phyloP scores from a whole-genome alignment of 2,113 vertebrate genomes.

The Cebidichthys violaceus region DNA sequence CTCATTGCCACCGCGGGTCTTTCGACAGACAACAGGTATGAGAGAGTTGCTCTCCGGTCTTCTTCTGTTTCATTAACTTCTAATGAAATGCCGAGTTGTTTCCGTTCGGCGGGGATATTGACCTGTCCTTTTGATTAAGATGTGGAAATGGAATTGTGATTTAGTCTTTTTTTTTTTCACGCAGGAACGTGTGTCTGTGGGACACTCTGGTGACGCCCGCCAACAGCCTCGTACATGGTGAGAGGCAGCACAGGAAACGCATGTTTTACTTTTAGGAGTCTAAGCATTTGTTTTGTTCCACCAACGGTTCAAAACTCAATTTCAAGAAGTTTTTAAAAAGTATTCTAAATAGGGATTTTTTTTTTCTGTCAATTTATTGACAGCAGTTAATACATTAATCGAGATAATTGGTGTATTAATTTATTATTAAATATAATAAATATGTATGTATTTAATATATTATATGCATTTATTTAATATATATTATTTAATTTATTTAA shows the following conservation, averaged over 20 bases:
- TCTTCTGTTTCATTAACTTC: not conserved
- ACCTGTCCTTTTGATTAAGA: constrained; percentile 10
- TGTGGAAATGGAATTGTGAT: not conserved
- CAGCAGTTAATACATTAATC: not conserved
- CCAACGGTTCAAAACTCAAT: not conserved
- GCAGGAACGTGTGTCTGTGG: constrained; percentile 97
- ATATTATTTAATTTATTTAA: not conserved
- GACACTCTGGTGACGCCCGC: constrained; percentile 93
- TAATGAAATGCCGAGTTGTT: constrained; percentile 5
- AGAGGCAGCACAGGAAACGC: constrained; percentile 63
- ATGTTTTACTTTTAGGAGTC: not conserved
- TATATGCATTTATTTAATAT: not conserved
- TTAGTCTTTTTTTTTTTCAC: constrained; percentile 16
- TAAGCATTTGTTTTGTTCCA: not conserved
- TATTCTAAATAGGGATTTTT: not conserved
- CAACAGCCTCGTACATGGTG: constrained; percentile 94
- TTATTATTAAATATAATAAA: not conserved
- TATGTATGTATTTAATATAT: not conserved
- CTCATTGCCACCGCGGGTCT: constrained; percentile 96
- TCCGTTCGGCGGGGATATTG: not conserved
- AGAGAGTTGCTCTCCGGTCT: not conserved
- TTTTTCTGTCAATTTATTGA: not conserved
- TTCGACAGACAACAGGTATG: constrained; percentile 94
- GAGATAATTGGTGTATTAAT: not conserved
- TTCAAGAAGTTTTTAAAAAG: not conserved